Conservation (phyloP, 2,113 vertebrate species). For the Oreocharis arfaki region DNA sequence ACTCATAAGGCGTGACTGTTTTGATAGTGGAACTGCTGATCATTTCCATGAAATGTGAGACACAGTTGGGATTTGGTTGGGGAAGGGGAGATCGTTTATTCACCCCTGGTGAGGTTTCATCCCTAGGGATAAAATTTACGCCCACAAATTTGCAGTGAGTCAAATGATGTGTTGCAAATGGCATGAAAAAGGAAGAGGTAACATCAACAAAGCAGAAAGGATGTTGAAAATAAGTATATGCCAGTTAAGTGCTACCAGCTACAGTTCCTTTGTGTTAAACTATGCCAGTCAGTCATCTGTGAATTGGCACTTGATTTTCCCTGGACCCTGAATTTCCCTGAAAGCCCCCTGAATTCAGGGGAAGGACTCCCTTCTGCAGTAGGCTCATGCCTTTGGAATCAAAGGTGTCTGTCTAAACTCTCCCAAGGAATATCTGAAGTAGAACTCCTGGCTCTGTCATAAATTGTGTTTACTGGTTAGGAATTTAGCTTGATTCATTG, state of each 20-base stretch:
- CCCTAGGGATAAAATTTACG: conserved; percentile 3
- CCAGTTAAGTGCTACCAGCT: background rate
- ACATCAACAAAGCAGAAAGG: conserved; percentile 9
- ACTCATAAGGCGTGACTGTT: conserved; percentile 59
- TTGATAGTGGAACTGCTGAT: conserved; percentile 47
- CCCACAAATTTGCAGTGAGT: background rate
- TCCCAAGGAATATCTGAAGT: background rate
- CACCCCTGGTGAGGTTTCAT: conserved; percentile 36
- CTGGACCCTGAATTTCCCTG: too few species aligned
- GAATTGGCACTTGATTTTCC: background rate
- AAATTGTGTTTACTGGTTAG: background rate
- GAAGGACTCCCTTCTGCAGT: background rate
- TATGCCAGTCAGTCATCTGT: background rate
- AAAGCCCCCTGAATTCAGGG: background rate
- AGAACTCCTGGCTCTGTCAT: background rate
- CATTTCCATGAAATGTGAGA: conserved; percentile 61
- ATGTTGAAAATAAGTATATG: conserved; percentile 8
- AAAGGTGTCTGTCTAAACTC: background rate
- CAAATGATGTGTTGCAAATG: conserved; percentile 1
- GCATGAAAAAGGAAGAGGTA: background rate
- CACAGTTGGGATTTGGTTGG: conserved; percentile 7
- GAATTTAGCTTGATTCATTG: background rate
- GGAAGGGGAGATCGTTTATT: conserved; percentile 42
- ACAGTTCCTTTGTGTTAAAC: background rate
- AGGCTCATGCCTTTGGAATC: background rate